These are phyloP conservation scores for Clostera curtula DNA, from an alignment of 2,888 invertebrate genomes.

Conservation along the genomic window DNA sequence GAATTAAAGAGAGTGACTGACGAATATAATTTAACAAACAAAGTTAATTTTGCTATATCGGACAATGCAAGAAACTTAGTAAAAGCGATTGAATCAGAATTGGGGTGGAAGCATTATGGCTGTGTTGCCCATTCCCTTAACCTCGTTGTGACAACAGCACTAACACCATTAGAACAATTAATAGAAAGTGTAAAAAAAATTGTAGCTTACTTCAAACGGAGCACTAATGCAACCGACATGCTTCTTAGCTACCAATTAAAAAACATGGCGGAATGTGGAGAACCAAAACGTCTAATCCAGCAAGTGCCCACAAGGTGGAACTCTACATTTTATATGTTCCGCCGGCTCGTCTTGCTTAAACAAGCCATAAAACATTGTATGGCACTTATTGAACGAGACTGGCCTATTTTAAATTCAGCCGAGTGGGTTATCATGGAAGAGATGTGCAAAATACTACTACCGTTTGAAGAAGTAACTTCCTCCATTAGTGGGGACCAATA, in stretches of 20 bases:
- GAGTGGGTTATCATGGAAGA: background rate
- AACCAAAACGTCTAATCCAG: background rate
- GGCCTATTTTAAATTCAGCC: background rate
- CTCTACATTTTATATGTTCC: background rate
- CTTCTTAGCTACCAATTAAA: constrained; percentile 1
- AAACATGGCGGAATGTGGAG: constrained; percentile 3
- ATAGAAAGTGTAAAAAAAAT: constrained; percentile 7
- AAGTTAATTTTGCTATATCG: constrained; percentile 5
- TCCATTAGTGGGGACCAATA: background rate
- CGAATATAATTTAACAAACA: constrained; percentile 5
- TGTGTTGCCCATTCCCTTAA: constrained; percentile 16
- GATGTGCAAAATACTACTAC: background rate
- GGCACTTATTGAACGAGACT: background rate
- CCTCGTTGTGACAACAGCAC: constrained; percentile 6
- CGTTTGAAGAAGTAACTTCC: background rate
- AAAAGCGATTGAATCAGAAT: constrained; percentile 7
- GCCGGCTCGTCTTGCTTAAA: background rate
- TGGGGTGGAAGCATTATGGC: constrained; percentile 15
- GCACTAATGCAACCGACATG: constrained; percentile 3
- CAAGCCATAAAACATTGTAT: background rate
- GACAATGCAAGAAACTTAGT: constrained; percentile 14
- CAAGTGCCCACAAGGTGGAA: background rate
- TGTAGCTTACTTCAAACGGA: constrained; percentile 5
- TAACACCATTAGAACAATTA: constrained; percentile 1
- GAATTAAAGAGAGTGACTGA: constrained; percentile 5